Evolutionary conservation across 1,140 invertebrate species (phyloP).

Genomic region (Atopsyche davidsoni): DNA sequence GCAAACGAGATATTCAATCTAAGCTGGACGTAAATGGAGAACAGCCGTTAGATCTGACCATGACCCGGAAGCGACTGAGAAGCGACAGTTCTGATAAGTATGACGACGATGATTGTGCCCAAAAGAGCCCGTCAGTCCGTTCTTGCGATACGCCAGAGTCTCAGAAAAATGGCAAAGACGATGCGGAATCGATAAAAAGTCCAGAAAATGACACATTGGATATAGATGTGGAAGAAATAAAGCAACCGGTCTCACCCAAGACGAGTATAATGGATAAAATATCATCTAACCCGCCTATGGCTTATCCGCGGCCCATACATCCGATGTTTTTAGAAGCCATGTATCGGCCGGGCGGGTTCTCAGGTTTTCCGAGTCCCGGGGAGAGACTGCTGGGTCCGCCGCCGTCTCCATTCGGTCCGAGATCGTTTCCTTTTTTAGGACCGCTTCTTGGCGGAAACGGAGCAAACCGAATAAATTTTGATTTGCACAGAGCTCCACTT

Average conservation of each 20-base stretch:
- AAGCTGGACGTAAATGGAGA: slow-evolving; percentile 40
- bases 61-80: slow-evolving; percentile 49
- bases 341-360: slow-evolving; percentile 56
- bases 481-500: slow-evolving; percentile 48
- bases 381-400: slow-evolving; percentile 52
- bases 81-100: slow-evolving; percentile 39
- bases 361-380: slow-evolving; percentile 46
- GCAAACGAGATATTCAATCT: not conserved
- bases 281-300: slow-evolving; percentile 52
- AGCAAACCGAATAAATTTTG: slow-evolving; percentile 46
- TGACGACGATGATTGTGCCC: slow-evolving; percentile 42
- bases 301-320: slow-evolving; percentile 70
- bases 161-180: slow-evolving; percentile 31
- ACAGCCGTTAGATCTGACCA: slow-evolving; percentile 68
- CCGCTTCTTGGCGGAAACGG: slow-evolving; percentile 57
- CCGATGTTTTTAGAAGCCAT: slow-evolving; percentile 69
- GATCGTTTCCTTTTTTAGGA: slow-evolving; percentile 68
- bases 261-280: slow-evolving; percentile 28
- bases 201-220: slow-evolving; percentile 49
- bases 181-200: slow-evolving; percentile 39
- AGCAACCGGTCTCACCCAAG: slow-evolving; percentile 28
- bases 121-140: slow-evolving; percentile 39
- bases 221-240: slow-evolving; percentile 45
- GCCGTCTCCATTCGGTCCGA: slow-evolving; percentile 53
- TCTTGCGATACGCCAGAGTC: slow-evolving; percentile 44